phyloP scores from a whole-genome alignment of 2,888 invertebrate genomes.

The Drosophila paramelanica region DNA sequence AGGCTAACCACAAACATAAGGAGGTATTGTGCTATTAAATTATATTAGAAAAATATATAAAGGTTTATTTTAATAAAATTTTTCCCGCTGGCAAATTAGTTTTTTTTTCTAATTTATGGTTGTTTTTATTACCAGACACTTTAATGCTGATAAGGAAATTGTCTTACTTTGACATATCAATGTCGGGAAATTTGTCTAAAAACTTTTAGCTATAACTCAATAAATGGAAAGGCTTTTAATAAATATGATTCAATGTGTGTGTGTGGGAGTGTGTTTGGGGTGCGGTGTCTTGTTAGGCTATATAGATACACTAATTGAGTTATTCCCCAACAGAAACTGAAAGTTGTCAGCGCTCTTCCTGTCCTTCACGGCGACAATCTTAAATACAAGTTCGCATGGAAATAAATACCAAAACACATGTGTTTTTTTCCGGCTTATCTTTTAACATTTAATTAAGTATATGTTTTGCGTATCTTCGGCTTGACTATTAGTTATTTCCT shows the following conservation, averaged over 20 bases:
- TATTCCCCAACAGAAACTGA: slow-evolving; percentile 42
- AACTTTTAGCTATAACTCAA: slow-evolving; percentile 23
- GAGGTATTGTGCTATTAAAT: background rate
- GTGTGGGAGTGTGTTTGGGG: slow-evolving; percentile 17
- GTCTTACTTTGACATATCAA: slow-evolving; percentile 38
- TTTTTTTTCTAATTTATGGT: background rate
- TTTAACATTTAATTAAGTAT: slow-evolving; percentile 63
- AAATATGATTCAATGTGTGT: slow-evolving; percentile 5
- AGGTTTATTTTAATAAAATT: too few relatives aligned
- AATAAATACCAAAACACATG: background rate
- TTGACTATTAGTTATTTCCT: slow-evolving; percentile 48
- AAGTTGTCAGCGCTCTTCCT: slow-evolving; percentile 58
- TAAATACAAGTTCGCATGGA: slow-evolving; percentile 43
- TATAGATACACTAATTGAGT: slow-evolving; percentile 33
- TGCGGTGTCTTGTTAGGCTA: slow-evolving; percentile 34
- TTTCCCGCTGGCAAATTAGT: background rate
- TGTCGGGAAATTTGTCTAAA: slow-evolving; percentile 42
- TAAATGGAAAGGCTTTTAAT: slow-evolving; percentile 44
- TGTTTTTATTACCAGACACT: background rate
- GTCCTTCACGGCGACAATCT: slow-evolving; percentile 41
- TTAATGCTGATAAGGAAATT: background rate
- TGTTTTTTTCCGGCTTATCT: slow-evolving; percentile 40
- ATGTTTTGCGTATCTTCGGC: slow-evolving; percentile 19
- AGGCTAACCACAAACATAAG: background rate
- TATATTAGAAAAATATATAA: slow-evolving; percentile 1